Conservation (phyloP, 2,888 invertebrate genomes). For the Ophraella communa region DNA sequence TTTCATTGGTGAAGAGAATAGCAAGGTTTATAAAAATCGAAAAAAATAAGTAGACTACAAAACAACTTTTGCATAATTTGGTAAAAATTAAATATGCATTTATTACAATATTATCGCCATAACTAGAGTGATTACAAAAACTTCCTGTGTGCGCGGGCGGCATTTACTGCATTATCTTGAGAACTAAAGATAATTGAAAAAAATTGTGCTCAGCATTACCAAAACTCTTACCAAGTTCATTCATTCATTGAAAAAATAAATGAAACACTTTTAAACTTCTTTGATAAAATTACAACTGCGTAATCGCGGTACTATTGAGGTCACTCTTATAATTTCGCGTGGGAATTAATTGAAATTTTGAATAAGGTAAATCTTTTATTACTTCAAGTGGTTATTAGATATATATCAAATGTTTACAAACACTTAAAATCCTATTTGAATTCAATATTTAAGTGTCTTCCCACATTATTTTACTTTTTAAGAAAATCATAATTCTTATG, state of each 20-base stretch:
- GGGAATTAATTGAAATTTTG: conserved; percentile 15
- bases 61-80: not conserved
- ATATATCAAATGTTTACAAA: conserved; percentile 6
- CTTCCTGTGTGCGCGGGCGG: conserved; percentile 18
- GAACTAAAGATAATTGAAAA: not conserved
- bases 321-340: conserved; percentile 6
- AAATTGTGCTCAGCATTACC: not conserved
- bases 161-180: not conserved
- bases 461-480: not conserved
- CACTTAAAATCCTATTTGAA: not conserved
- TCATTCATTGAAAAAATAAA: conserved; percentile 3
- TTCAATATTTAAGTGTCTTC: not conserved
- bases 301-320: conserved; percentile 4
- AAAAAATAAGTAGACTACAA: too few species aligned
- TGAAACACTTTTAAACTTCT: not conserved
- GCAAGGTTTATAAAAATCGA: too few species aligned
- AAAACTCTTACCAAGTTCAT: not conserved
- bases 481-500: not conserved
- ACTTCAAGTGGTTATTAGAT: conserved; percentile 6
- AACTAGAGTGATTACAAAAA: conserved; percentile 8
- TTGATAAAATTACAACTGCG: conserved; percentile 7
- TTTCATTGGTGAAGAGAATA: too few species aligned
- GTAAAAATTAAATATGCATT: not conserved
- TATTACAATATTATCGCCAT: not conserved
- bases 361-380: conserved; percentile 13